Evolutionary conservation across 2,888 invertebrate genomes (phyloP).

Genomic region (Aplocera efformata): DNA sequence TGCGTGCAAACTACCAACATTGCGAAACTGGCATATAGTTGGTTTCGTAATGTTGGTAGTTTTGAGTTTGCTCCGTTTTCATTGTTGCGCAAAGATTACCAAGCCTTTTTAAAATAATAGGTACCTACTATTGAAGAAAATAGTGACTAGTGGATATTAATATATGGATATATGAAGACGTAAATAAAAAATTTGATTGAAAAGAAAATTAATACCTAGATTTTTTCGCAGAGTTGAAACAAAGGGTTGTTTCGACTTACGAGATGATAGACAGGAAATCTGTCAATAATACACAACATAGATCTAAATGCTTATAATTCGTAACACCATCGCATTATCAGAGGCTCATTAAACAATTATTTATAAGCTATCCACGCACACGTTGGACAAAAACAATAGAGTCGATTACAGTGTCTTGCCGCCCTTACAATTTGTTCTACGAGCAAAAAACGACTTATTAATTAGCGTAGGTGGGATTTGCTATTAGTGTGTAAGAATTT

Average conservation of each 20-base stretch:
- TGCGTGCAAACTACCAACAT: slow-evolving; percentile 16
- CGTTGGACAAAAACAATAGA: slow-evolving; percentile 28
- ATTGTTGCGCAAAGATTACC: too few species aligned
- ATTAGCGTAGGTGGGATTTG: slow-evolving; percentile 24
- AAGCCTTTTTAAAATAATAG: too few species aligned
- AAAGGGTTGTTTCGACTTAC: background rate
- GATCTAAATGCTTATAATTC: slow-evolving; percentile 15
- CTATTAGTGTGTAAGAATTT: slow-evolving; percentile 22
- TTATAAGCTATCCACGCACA: slow-evolving; percentile 26
- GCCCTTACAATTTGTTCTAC: slow-evolving; percentile 31
- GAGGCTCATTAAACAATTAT: slow-evolving; percentile 29
- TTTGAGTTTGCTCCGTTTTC: too few species aligned
- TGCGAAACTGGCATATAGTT: background rate
- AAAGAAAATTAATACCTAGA: background rate
- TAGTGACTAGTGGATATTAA: too few species aligned
- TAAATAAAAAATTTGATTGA: too few species aligned
- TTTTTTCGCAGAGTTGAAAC: too few species aligned
- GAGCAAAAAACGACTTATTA: slow-evolving; percentile 24
- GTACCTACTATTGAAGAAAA: too few species aligned
- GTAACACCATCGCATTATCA: slow-evolving; percentile 25
- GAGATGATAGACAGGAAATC: background rate
- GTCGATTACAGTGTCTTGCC: slow-evolving; percentile 28
- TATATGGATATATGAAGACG: too few species aligned
- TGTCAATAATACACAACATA: slow-evolving; percentile 6
- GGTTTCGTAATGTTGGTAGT: slow-evolving; percentile 5